Conservation (phyloP, 2,888 invertebrate species). For the Proisotoma minuta region DNA sequence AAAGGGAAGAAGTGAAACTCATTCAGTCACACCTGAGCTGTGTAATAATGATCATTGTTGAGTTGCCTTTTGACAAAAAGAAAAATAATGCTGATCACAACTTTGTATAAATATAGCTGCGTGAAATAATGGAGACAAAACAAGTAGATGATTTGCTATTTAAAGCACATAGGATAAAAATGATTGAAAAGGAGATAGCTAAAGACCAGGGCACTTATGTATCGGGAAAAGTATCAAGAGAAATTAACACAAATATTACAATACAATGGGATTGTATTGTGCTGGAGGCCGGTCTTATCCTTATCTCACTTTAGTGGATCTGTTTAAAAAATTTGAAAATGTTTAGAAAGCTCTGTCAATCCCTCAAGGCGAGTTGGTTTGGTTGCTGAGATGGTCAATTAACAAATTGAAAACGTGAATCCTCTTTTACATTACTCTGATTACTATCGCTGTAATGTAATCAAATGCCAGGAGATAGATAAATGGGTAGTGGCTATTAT, state of each 20-base stretch:
- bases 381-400: slow-evolving; percentile 13
- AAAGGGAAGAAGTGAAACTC: no score
- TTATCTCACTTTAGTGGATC: background rate
- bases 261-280: no score
- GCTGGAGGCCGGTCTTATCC: no score
- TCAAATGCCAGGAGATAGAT: background rate
- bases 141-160: slow-evolving; percentile 4
- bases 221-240: no score
- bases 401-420: slow-evolving; percentile 6
- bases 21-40: slow-evolving; percentile 7
- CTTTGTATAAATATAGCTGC: background rate
- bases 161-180: no score
- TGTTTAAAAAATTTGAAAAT: background rate
- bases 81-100: background rate
- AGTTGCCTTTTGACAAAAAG: no score
- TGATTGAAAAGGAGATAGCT: no score
- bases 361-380: no score
- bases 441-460: background rate
- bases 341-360: no score
- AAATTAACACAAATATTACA: no score
- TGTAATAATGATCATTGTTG: slow-evolving; percentile 6
- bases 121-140: background rate
- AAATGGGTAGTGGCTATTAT: background rate
- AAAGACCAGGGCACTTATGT: no score
- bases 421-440: background rate